phyloP scores from a whole-genome alignment of 2,797 vertebrate genomes.

The Spea hammondii region DNA sequence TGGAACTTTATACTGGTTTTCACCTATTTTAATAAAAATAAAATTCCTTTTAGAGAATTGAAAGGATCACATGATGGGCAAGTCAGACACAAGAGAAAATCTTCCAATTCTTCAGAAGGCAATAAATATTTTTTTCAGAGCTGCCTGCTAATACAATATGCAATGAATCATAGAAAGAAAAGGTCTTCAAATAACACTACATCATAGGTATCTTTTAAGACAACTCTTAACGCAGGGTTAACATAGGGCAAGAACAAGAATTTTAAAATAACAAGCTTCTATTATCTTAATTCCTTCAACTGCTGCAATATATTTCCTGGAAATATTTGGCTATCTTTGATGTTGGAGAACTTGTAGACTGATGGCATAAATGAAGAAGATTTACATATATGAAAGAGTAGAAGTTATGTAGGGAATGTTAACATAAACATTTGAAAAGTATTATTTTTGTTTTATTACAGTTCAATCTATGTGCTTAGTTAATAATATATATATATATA shows the following conservation, averaged over 20 bases:
- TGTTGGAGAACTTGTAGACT: constrained; percentile 26
- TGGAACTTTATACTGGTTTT: too few relatives aligned
- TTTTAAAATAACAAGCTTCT: background rate
- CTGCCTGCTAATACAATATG: constrained; percentile 23
- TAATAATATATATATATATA: too few relatives aligned
- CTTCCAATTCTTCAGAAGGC: too few relatives aligned
- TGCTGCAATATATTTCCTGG: constrained; percentile 29
- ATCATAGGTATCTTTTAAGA: too few relatives aligned
- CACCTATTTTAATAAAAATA: too few relatives aligned
- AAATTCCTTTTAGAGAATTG: background rate
- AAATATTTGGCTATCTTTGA: constrained; percentile 48
- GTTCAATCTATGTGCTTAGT: too few relatives aligned
- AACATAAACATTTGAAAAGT: too few relatives aligned
- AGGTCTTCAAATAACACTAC: too few relatives aligned
- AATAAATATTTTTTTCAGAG: constrained; percentile 15
- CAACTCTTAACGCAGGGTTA: background rate
- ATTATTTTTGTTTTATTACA: too few relatives aligned
- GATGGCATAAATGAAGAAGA: constrained; percentile 11
- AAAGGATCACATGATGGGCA: constrained; percentile 15
- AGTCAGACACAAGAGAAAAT: constrained; percentile 17
- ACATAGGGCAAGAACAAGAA: constrained; percentile 5
- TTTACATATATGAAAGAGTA: constrained; percentile 19
- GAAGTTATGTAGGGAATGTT: too few relatives aligned
- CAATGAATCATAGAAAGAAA: constrained; percentile 15
- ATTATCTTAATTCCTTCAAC: constrained; percentile 36